Conservation (phyloP, 2,888 invertebrate species). For the Apodemia mormo region DNA sequence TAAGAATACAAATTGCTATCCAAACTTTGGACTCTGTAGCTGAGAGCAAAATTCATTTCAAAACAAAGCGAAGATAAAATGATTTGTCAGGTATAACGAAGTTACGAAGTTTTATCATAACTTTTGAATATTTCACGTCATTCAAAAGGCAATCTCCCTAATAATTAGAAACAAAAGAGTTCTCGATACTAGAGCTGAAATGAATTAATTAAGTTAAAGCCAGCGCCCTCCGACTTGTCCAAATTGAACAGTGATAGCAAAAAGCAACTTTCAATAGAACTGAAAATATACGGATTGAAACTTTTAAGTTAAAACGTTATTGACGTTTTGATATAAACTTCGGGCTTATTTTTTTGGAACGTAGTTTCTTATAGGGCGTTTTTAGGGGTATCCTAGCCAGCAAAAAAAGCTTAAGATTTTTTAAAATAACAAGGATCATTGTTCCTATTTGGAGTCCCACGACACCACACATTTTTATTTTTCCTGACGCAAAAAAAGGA, state of each 20-base stretch:
- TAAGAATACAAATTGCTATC: constrained; percentile 10
- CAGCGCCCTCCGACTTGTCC: constrained; percentile 12
- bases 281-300: neutral
- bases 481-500: no score
- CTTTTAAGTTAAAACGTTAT: neutral
- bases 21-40: constrained; percentile 9
- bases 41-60: constrained; percentile 3
- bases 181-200: constrained; percentile 32
- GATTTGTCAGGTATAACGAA: constrained; percentile 17
- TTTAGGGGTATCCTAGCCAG: no score
- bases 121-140: constrained; percentile 15
- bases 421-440: no score
- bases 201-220: constrained; percentile 37
- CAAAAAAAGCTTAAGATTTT: no score
- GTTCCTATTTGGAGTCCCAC: no score
- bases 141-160: constrained; percentile 33
- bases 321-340: neutral
- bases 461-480: no score
- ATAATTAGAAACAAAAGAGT: constrained; percentile 38
- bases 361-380: no score
- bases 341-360: no score
- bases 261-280: neutral
- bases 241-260: constrained; percentile 10
- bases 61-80: constrained; percentile 17
- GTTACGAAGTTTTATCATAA: constrained; percentile 16